These are phyloP conservation scores for Apoderus coryli DNA, from an alignment of 2,888 invertebrate genomes.

Conservation along the genomic window DNA sequence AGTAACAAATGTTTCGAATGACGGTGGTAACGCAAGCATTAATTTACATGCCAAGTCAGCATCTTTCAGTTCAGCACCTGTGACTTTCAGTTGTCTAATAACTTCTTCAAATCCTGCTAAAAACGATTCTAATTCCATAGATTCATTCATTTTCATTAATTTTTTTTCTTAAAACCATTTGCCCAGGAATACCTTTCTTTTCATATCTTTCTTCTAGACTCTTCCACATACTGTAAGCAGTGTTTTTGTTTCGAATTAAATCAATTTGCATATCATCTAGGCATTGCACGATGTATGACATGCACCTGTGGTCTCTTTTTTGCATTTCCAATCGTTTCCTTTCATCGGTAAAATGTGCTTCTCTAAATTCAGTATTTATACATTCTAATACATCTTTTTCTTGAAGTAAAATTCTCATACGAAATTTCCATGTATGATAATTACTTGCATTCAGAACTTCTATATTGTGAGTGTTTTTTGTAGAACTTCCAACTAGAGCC, in stretches of 20 bases:
- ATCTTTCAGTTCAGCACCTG: slow-evolving; percentile 3
- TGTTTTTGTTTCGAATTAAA: background rate
- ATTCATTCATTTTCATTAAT: background rate
- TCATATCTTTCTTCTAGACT: slow-evolving; percentile 3
- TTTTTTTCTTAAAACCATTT: background rate
- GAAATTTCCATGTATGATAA: slow-evolving; percentile 5
- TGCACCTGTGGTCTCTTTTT: background rate
- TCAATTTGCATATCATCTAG: slow-evolving; percentile 2
- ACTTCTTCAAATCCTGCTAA: slow-evolving; percentile 2
- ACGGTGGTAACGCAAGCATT: background rate
- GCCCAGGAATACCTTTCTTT: slow-evolving; percentile 3
- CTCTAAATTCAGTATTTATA: slow-evolving; percentile 3
- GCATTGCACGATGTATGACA: slow-evolving; percentile 1
- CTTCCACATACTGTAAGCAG: slow-evolving; percentile 5
- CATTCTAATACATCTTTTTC: background rate
- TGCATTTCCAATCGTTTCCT: background rate
- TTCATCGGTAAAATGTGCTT: slow-evolving; percentile 1
- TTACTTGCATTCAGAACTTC: too few species aligned
- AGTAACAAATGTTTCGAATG: slow-evolving; percentile 1
- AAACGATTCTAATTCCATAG: background rate
- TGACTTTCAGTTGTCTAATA: background rate
- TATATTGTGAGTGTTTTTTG: too few species aligned
- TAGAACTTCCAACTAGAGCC: too few species aligned
- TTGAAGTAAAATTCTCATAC: background rate
- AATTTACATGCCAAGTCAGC: slow-evolving; percentile 1